These are phyloP conservation scores for Phocides pigmalion DNA, from an alignment of 1,140 invertebrate genomes.

Conservation along the genomic window DNA sequence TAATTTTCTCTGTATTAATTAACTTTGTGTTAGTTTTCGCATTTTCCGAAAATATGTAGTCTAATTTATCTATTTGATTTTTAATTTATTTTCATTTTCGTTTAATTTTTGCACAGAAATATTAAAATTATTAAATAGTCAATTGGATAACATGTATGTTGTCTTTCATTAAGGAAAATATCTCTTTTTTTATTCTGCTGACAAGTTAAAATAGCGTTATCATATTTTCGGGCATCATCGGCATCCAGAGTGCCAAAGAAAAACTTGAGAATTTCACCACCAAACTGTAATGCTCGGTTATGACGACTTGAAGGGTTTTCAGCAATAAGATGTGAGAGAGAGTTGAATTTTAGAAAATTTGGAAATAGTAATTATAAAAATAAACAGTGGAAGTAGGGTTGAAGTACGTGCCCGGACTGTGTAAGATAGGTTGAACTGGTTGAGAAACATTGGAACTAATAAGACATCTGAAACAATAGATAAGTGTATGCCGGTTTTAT, in stretches of 20 bases:
- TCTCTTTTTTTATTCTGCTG: constrained; percentile 31
- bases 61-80: constrained; percentile 33
- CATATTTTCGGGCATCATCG: constrained; percentile 42
- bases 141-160: constrained; percentile 32
- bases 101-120: constrained; percentile 27
- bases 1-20: constrained; percentile 20
- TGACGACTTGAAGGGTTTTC: background rate
- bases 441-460: too few species aligned
- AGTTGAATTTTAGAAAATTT: background rate
- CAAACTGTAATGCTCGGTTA: constrained; percentile 38
- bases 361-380: constrained; percentile 7
- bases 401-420: too few species aligned
- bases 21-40: constrained; percentile 16
- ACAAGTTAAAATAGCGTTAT: constrained; percentile 35
- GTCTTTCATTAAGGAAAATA: constrained; percentile 33
- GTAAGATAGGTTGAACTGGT: too few species aligned
- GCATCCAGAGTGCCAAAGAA: constrained; percentile 42
- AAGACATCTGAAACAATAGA: constrained; percentile 5
- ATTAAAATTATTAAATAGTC: constrained; percentile 37
- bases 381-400: background rate
- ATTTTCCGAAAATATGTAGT: constrained; percentile 24
- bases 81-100: constrained; percentile 36
- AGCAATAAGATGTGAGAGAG: constrained; percentile 38
- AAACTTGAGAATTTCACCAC: constrained; percentile 41
- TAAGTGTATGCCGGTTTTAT: constrained; percentile 7